Evolutionary conservation across 2,797 vertebrate genomes (phyloP).

Genomic region (Meriones psammophilus): DNA sequence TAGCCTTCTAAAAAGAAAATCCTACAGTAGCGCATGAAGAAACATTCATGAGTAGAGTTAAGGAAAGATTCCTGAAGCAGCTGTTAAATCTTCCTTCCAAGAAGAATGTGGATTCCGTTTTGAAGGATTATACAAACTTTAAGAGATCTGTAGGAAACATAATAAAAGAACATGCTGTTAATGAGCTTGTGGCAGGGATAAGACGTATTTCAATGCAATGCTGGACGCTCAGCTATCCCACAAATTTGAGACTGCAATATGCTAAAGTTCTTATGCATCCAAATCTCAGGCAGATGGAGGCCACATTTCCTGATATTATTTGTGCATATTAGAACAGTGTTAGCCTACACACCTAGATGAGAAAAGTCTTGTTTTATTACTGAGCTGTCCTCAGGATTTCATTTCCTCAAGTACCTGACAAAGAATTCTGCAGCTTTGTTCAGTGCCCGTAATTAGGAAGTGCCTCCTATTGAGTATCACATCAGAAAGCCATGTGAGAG

Average conservation of each 20-base stretch:
- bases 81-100: background rate
- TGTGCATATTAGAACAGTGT: conserved; percentile 97
- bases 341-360: conserved; percentile 99
- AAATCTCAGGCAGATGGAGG: conserved; percentile 97
- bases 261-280: conserved; percentile 94
- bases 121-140: background rate
- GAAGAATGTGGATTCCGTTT: background rate
- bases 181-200: background rate
- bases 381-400: conserved; percentile 96
- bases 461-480: conserved; percentile 98
- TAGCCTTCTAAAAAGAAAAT: background rate
- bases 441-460: conserved; percentile 97
- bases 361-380: conserved; percentile 97
- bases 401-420: conserved; percentile 97
- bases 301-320: conserved; percentile 96
- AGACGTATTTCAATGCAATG: background rate
- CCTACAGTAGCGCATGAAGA: background rate
- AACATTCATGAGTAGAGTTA: background rate
- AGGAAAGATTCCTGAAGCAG: background rate
- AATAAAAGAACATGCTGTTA: background rate
- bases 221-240: background rate
- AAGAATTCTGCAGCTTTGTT: conserved; percentile 96
- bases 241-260: conserved; percentile 92
- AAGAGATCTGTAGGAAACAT: background rate
- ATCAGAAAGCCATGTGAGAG: conserved; percentile 94